Evolutionary conservation across 2,797 vertebrate species (phyloP), one percentile per base, ranked within the genome.

Genomic region (Arctocebus calabarensis): DNA sequence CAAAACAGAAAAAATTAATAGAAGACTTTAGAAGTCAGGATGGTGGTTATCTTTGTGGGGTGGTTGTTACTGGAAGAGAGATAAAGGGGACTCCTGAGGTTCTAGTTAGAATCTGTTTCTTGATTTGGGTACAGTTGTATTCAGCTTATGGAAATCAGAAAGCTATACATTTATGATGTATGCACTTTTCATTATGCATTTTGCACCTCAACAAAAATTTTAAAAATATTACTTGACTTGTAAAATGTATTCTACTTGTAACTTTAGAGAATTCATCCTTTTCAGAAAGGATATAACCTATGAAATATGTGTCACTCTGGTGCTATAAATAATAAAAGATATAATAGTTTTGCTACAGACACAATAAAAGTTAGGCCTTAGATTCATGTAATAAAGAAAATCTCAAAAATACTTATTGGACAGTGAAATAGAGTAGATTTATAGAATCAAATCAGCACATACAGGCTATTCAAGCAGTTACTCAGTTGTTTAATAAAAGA

Each of bases 401-500:
- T 73, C 75, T 88, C 37, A 77, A 48, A 95, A 90, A 59, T 66
- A 88, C 5, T 61, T 40, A 90, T 9, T 86, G 57, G 62, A 52
- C 5, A 84, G 16, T 71, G 48, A 95, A 88, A n/a, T 55, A n/a
- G 62, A 91, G 23, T 89, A 86, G 64, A 77, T 0, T 68, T 29
- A 19, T 7, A 94, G 93, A 91, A 87, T 84, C 57, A 82, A 45
- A 90, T 66, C 22, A 91, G 48, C 29, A 66, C 10, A 23, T 10
- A 37, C 32, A 86, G n/a, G 71, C 4, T 20, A 82, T 73, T 77
- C 25, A 84, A 90, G 57, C 23, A 94, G 20, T 43, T n/a, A 86
- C 83, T 88, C n/a, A 62, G 11, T 34, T 82, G 90, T 66, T 91
- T 89, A 84, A 74, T 43, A 78, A 90, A 68, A 82, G n/a, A 71